Percentiles rank a stretch among this genome's conserved stretches.
Evolutionary conservation across 1,140 invertebrate genomes (phyloP).

Genomic region (Stenopsyche tienmushanensis): DNA sequence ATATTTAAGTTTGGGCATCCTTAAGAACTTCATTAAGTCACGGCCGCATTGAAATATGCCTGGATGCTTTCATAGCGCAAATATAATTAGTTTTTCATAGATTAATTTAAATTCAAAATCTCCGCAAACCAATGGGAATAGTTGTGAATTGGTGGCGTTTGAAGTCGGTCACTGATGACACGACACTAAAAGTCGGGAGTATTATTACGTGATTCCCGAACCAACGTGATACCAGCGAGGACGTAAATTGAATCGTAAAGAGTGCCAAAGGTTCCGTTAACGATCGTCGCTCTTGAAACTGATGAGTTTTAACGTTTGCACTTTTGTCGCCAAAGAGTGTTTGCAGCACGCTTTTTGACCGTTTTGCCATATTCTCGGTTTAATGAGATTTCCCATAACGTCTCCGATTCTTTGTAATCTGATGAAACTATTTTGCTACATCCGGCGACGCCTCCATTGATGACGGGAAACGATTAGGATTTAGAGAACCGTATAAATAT

Average conservation of each 20-base stretch:
- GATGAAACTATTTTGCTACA: too few species aligned
- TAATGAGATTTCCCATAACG: background rate
- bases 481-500: too few species aligned
- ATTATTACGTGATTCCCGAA: slow-evolving; percentile 6
- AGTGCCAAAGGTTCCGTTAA: background rate
- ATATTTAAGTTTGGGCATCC: too few species aligned
- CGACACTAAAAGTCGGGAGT: slow-evolving; percentile 3
- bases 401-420: background rate
- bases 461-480: too few species aligned
- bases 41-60: too few species aligned
- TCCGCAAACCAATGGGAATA: background rate
- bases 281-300: slow-evolving; percentile 13
- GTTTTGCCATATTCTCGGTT: background rate
- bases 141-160: too few species aligned
- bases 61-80: too few species aligned
- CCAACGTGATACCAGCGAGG: background rate
- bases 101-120: background rate
- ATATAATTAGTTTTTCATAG: background rate
- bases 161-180: slow-evolving; percentile 8
- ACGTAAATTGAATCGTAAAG: slow-evolving; percentile 31
- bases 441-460: too few species aligned
- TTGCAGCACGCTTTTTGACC: background rate
- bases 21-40: too few species aligned
- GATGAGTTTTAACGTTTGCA: slow-evolving; percentile 22
- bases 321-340: background rate